Evolutionary conservation across 2,113 vertebrate genomes (phyloP).

Genomic region (Maccullochella peelii): DNA sequence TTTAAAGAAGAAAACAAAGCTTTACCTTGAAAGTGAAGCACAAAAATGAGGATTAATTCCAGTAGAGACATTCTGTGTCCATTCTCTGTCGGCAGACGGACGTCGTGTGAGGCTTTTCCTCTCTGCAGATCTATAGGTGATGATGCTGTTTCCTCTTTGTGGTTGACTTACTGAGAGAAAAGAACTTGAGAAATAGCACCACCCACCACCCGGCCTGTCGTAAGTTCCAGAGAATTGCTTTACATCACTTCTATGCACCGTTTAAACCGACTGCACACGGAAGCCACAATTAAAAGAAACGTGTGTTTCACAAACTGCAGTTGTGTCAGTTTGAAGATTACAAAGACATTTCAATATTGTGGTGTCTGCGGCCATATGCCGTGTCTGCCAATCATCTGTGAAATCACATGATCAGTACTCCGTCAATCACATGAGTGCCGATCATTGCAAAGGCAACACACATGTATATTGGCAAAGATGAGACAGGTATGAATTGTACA

Average conservation of each 20-base stretch:
- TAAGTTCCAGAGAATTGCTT: too few relatives aligned
- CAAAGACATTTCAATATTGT: neutral
- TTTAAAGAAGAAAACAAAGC: neutral
- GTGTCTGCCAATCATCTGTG: too few relatives aligned
- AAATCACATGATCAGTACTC: too few relatives aligned
- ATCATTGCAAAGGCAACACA: too few relatives aligned
- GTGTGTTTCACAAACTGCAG: neutral
- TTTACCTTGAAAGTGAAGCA: constrained; percentile 46
- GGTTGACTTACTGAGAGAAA: neutral
- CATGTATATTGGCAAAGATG: too few relatives aligned
- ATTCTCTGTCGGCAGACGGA: neutral
- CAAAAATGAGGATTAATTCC: neutral
- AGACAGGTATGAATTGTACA: too few relatives aligned
- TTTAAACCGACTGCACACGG: neutral
- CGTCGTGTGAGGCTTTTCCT: neutral
- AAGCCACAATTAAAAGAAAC: neutral
- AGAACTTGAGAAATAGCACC: neutral
- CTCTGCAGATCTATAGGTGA: neutral
- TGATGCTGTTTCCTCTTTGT: neutral
- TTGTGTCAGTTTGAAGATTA: neutral
- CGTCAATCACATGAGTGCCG: too few relatives aligned
- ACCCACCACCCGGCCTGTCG: neutral
- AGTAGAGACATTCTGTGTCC: neutral
- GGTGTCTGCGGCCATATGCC: too few relatives aligned
- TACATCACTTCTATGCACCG: neutral